Evolutionary conservation across 1,140 invertebrate genomes (phyloP).

Genomic region (Nephila pilipes): DNA sequence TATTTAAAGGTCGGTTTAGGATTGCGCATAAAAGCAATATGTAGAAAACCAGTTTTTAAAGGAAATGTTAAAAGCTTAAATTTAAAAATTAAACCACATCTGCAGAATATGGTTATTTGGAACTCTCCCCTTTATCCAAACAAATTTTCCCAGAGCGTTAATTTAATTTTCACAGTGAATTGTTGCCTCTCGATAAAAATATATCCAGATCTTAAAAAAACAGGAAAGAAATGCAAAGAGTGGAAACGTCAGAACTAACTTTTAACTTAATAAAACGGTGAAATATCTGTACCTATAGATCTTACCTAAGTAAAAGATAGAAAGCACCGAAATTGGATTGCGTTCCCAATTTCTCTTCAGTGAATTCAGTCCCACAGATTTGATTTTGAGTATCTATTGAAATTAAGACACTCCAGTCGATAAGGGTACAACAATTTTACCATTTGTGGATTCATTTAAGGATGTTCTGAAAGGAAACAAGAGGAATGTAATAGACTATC

Average conservation of each 20-base stretch:
- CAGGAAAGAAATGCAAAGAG: neutral
- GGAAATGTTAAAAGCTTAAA: neutral
- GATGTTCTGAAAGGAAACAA: neutral
- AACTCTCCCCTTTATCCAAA: slow-evolving; percentile 14
- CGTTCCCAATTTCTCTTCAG: neutral
- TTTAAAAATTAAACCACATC: too few relatives aligned
- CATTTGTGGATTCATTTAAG: slow-evolving; percentile 8
- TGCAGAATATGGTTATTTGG: neutral
- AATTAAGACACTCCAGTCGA: neutral
- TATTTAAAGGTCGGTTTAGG: too few relatives aligned
- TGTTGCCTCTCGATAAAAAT: slow-evolving; percentile 52
- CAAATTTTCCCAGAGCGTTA: slow-evolving; percentile 49
- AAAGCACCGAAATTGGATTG: neutral
- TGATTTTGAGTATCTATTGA: slow-evolving; percentile 29
- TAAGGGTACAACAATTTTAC: neutral
- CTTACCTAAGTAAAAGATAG: neutral
- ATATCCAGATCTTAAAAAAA: slow-evolving; percentile 1
- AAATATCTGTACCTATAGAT: slow-evolving; percentile 54
- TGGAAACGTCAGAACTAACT: slow-evolving; percentile 50
- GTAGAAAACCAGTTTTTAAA: neutral
- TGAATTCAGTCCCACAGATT: slow-evolving; percentile 22
- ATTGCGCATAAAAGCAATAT: too few relatives aligned
- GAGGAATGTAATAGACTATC: neutral
- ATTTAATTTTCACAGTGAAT: slow-evolving; percentile 55
- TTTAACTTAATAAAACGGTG: slow-evolving; percentile 43